phyloP scores from a whole-genome alignment of 2,888 invertebrate genomes.

The Cosmia pyralina region DNA sequence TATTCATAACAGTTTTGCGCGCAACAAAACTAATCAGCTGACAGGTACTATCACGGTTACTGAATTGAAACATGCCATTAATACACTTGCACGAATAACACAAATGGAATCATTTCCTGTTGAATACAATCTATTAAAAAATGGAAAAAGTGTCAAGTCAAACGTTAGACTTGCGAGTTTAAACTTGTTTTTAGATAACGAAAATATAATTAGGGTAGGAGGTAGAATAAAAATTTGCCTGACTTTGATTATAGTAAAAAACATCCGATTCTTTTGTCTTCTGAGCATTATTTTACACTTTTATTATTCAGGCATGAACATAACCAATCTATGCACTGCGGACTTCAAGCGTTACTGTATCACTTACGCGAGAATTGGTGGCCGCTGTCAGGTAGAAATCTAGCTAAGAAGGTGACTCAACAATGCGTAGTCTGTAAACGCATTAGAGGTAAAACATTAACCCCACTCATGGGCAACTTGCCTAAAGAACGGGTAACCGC shows the following conservation, averaged over 20 bases:
- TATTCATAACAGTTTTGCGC: no score
- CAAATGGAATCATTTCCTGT: no score
- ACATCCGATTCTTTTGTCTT: slow-evolving; percentile 7
- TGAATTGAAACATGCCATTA: no score
- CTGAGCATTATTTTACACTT: background rate
- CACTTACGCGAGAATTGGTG: background rate
- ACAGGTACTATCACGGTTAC: no score
- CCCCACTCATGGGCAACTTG: background rate
- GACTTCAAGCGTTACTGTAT: background rate
- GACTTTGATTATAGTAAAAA: background rate
- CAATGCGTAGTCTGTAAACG: slow-evolving; percentile 1
- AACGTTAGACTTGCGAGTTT: no score
- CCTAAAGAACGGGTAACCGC: background rate
- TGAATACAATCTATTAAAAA: no score
- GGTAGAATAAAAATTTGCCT: background rate
- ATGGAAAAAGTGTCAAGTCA: no score
- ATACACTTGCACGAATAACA: no score
- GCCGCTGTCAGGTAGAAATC: background rate
- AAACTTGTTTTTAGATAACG: no score
- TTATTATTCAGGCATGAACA: background rate
- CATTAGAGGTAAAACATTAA: background rate
- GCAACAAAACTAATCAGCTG: no score
- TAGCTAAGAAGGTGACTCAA: slow-evolving; percentile 2
- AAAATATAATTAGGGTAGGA: no score
- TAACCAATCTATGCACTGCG: background rate